phyloP scores from a whole-genome alignment of 2,113 vertebrate genomes.

The Proteles cristata region DNA sequence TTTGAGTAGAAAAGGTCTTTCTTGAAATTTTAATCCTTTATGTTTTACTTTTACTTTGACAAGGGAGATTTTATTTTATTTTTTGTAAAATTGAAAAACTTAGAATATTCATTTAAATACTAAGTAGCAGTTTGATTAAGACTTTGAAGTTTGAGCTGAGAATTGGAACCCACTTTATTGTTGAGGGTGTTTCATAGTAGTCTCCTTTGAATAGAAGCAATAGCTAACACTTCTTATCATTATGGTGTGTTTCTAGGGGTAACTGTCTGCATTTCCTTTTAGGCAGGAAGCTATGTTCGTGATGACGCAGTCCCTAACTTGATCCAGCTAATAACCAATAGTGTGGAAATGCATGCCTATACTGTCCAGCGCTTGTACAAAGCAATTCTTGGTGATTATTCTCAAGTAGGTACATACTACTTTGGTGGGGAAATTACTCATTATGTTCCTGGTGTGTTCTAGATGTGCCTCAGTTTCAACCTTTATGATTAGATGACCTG shows the following conservation, averaged over 20 bases:
- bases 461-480: not conserved
- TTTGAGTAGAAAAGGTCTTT: conserved; percentile 7
- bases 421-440: not conserved
- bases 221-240: not conserved
- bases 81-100: conserved; percentile 18
- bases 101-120: not conserved
- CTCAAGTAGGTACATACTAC: conserved; percentile 90
- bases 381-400: conserved; percentile 98
- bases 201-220: not conserved
- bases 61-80: not conserved
- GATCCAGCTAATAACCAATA: conserved; percentile 99
- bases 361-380: conserved; percentile 99
- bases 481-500: conserved; percentile 11
- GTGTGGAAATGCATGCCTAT: conserved; percentile 98
- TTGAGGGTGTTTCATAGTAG: not conserved
- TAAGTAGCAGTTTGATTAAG: not conserved
- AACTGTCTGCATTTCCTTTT: conserved; percentile 75
- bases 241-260: conserved; percentile 41
- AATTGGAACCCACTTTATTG: not conserved
- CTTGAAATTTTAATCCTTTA: conserved; percentile 36
- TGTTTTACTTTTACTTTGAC: conserved; percentile 56
- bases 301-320: conserved; percentile 99
- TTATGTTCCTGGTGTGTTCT: not conserved
- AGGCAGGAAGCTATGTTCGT: conserved; percentile 99
- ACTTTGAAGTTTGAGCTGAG: conserved; percentile 21